phyloP scores from a whole-genome alignment of 2,888 invertebrate species.

The Coenonympha arcania region DNA sequence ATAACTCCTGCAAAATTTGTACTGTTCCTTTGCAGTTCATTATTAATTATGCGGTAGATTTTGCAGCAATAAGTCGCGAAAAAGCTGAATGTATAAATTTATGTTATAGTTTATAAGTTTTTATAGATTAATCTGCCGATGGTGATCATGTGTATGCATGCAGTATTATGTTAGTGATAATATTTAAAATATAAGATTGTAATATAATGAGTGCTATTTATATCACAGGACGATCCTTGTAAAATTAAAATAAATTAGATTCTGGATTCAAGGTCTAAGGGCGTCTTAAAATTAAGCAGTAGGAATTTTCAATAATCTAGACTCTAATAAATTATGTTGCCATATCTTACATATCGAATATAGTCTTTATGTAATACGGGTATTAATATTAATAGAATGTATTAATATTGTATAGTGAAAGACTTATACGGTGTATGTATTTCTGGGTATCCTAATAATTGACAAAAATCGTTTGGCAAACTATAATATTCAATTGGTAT shows the following conservation, averaged over 20 bases:
- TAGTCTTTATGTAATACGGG: slow-evolving; percentile 27
- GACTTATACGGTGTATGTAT: slow-evolving; percentile 8
- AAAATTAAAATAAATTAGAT: neutral
- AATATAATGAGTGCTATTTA: slow-evolving; percentile 16
- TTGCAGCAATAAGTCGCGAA: too few relatives aligned
- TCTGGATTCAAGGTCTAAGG: neutral
- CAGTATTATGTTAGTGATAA: slow-evolving; percentile 35
- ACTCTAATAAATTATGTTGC: slow-evolving; percentile 7
- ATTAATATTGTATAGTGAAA: too few relatives aligned
- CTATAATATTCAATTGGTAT: too few relatives aligned
- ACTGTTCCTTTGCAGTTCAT: too few relatives aligned
- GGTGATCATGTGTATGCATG: slow-evolving; percentile 25
- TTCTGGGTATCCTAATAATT: neutral
- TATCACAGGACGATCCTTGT: too few relatives aligned
- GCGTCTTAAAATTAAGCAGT: too few relatives aligned
- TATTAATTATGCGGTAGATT: too few relatives aligned
- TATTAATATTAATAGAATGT: slow-evolving; percentile 26
- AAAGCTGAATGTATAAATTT: too few relatives aligned
- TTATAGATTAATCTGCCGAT: neutral
- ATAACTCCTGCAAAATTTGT: too few relatives aligned
- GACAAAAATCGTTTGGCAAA: too few relatives aligned
- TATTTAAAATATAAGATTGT: slow-evolving; percentile 11
- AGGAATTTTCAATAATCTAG: too few relatives aligned
- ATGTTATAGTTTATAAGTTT: too few relatives aligned
- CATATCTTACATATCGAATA: slow-evolving; percentile 9